Evolutionary conservation across 2,113 vertebrate genomes (phyloP), one percentile per base, ranked within the genome.

Genomic region (Nannobrachium achirus): DNA sequence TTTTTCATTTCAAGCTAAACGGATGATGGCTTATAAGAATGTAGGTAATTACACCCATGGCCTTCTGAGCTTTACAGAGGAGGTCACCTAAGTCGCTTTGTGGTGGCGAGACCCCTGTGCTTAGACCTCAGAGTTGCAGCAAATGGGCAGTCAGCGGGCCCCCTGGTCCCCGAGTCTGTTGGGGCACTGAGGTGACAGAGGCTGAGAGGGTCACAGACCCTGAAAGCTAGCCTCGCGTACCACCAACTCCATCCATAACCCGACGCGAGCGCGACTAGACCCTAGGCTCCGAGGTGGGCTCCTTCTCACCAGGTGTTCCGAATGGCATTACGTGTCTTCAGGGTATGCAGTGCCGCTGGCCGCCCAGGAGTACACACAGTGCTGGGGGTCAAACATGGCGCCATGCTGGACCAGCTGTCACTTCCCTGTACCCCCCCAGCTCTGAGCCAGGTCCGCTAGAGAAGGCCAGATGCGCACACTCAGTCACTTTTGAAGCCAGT

Each of bases 341-440:
- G 87, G 81, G 86, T 90, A 83, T 73, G 76, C 78, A 85, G 84
- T 79, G 75, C 74, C 75, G 79, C 73, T 76, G 87, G 83, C 78
- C 75, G 73, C 73, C 84, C 79, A 51, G 66, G 87, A 89, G 82
- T 88, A 90, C 86, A 84, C 86, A 71, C 71, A 71, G 87, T 86
- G 85, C 78, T 87, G 86, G 69, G 89, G 92, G 92, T 92, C 89
- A 91, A 90, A 92, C 90, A 92, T 87, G 85, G 88, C 90, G 91
- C 86, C 89, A 78, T 80, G 84, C 76, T 79, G 81, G 85, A 93
- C 93, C 93, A 94, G 93, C 93, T 94, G 93, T 92, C 92, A 85
- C 86, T 82, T 87, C 82, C 77, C 90, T 88, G 89, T 86, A 85
- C 77, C 75, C 85, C 77, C 66, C 56, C 1, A 82, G 84, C 84